Percentiles rank a stretch among this genome's conserved stretches.
phyloP scores from a whole-genome alignment of 2,797 vertebrate genomes.

The Gadopsis bispinosus region DNA sequence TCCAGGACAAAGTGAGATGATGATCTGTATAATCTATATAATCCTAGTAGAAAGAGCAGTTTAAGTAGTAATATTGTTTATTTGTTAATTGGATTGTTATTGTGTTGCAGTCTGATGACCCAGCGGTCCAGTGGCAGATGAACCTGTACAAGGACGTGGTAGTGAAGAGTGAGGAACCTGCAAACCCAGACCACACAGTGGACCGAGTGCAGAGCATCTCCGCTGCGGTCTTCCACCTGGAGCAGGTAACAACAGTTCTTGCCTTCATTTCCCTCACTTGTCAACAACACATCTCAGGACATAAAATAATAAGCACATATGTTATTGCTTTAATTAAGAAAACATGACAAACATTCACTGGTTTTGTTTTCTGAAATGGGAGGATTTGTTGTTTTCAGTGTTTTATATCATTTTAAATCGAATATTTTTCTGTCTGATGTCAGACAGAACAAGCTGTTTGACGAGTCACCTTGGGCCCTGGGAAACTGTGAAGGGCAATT shows the following conservation, averaged over 20 bases:
- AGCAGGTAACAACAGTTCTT: conserved; percentile 86
- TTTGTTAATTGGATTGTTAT: conserved; percentile 3
- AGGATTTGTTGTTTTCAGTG: too few relatives aligned
- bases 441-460: background rate
- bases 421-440: background rate
- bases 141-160: conserved; percentile 96
- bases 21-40: background rate
- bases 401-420: background rate
- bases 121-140: conserved; percentile 97
- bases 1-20: conserved; percentile 93
- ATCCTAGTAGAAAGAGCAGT: background rate
- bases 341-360: background rate
- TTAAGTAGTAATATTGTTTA: background rate
- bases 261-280: background rate
- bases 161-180: conserved; percentile 88
- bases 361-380: background rate
- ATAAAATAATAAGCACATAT: background rate
- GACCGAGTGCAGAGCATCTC: conserved; percentile 96
- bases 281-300: background rate
- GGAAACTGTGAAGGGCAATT: background rate
- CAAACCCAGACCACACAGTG: conserved; percentile 89
- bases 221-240: conserved; percentile 94
- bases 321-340: background rate
- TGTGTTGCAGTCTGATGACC: conserved; percentile 91
- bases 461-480: background rate